Base-by-base conservation (phyloP, 2,888 invertebrate genomes). In the Rhamphomyia laevipes region DNA sequence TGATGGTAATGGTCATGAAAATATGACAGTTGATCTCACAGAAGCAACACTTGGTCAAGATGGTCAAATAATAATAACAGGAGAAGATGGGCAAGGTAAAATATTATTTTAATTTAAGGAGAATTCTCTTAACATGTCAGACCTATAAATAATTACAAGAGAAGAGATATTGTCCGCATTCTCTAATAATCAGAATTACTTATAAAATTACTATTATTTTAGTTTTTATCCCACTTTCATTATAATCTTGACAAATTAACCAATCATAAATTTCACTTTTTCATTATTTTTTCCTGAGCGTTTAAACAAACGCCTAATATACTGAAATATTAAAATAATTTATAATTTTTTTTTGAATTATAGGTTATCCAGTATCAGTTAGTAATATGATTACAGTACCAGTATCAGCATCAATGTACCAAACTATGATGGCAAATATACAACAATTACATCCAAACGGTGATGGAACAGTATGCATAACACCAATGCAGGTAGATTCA, bases 361-460 rank as follows among this genome's bases (percentile, higher is more conserved):
- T 45, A 71, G 71, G 71, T 55, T 68, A 68, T 74, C 86, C 86
- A 46, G 84, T 89, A 60, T 84, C 86, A 58, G 90, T 90, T 61
- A 86, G 90, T 62, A 93, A 93, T 53, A 92, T 95, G 74, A 92
- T 95, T 67, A 92, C 94, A 48, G 89, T 95, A 61, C 95, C 95
- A 49, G 91, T 95, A 54, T 87, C 90, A 41, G 87, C 89, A 51
- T 89, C 91, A 54, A 91, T 95, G 86, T 95, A 95, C 76, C 94
- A 95, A 74, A 89, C 91, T 52, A 92, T 94, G 78, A 87, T 93
- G 65, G 89, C 92, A 49, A 87, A 87, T 69, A 88, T 91, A 68
- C 86, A 87, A 68, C 80, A 81, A 64, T 76, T 86, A 57, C 81
- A 81, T 60, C 76, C 78, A 46, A 78, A 76, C 57, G 78, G 78